Conservation (phyloP, 1,140 invertebrate species). For the Drosophila eugracilis region DNA sequence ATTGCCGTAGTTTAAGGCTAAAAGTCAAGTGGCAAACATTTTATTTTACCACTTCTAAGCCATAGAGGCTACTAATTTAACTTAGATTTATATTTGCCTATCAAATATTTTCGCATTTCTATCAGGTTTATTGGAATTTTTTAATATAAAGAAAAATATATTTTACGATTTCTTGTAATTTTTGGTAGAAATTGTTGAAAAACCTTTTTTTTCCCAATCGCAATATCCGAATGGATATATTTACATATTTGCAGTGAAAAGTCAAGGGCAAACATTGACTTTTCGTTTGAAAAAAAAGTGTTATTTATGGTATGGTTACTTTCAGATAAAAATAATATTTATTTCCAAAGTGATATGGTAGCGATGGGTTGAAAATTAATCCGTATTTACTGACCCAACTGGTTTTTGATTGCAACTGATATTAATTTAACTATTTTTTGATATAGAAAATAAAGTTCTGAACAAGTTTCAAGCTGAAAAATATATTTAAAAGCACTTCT, state of each 20-base stretch:
- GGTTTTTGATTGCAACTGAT: not conserved
- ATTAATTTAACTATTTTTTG: not conserved
- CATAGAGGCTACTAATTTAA: not conserved
- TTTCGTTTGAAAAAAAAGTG: not conserved
- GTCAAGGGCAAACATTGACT: constrained; percentile 22
- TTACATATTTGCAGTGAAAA: constrained; percentile 10
- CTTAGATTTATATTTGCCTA: too few species aligned
- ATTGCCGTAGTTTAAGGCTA: constrained; percentile 13
- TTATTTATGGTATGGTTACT: not conserved
- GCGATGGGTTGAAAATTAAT: not conserved
- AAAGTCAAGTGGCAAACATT: constrained; percentile 12
- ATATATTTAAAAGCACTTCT: not conserved
- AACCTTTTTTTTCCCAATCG: not conserved
- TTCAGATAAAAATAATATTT: not conserved
- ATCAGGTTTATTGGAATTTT: too few species aligned
- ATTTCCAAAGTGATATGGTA: not conserved
- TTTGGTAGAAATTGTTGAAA: not conserved
- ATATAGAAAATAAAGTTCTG: too few species aligned
- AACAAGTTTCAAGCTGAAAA: too few species aligned
- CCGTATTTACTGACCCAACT: not conserved
- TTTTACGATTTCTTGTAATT: not conserved
- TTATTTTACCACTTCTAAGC: not conserved
- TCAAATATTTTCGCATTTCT: not conserved
- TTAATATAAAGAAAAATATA: too few species aligned
- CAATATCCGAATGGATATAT: constrained; percentile 4